Conservation (phyloP, 1,140 invertebrate genomes). For the Nephotettix cincticeps region DNA sequence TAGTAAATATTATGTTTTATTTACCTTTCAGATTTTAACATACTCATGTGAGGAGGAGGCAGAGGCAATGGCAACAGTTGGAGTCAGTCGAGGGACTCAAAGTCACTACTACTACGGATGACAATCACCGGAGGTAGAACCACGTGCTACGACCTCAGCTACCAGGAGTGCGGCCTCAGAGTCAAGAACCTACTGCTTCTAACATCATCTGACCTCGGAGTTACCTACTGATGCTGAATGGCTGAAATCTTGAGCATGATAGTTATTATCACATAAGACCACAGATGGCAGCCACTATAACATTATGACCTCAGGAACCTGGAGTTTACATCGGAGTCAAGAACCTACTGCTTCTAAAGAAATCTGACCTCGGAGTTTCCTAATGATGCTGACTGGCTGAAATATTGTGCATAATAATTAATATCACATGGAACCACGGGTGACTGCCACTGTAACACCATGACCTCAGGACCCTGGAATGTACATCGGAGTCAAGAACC, state of each 20-base stretch:
- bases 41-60: conserved; percentile 47
- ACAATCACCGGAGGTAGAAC: conserved; percentile 45
- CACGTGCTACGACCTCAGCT: conserved; percentile 45
- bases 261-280: too few relatives aligned
- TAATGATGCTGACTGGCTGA: too few relatives aligned
- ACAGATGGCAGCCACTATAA: too few relatives aligned
- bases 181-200: too few relatives aligned
- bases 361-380: neutral
- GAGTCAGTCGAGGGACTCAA: conserved; percentile 43
- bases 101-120: conserved; percentile 61
- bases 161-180: neutral
- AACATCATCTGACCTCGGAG: too few relatives aligned
- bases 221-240: too few relatives aligned
- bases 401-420: too few relatives aligned
- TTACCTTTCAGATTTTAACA: conserved; percentile 30
- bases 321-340: neutral
- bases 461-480: neutral
- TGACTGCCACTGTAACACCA: too few relatives aligned
- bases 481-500: neutral
- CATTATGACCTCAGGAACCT: neutral
- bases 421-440: too few relatives aligned
- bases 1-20: neutral
- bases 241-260: too few relatives aligned
- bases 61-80: conserved; percentile 48
- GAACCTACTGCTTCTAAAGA: conserved; percentile 3